phyloP scores from a whole-genome alignment of 2,797 vertebrate species.

The Lophura swinhoii region DNA sequence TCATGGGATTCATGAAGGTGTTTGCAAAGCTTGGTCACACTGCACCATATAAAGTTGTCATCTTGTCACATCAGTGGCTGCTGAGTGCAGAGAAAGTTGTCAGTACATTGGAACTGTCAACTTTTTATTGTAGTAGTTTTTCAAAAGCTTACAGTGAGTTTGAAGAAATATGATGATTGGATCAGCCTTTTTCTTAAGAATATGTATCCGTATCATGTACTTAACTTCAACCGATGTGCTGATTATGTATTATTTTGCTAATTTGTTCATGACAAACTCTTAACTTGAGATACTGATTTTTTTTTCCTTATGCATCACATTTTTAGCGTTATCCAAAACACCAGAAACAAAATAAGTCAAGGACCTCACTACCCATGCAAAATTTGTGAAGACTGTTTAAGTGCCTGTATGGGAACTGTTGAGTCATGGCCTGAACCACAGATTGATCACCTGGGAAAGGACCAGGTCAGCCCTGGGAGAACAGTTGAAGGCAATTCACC shows the following conservation, averaged over 20 bases:
- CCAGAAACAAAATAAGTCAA: not conserved
- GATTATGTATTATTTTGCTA: not conserved
- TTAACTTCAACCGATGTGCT: not conserved
- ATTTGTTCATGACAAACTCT: not conserved
- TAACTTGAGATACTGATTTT: not conserved
- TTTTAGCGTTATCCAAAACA: not conserved
- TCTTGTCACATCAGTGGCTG: not conserved
- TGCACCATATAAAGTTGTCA: slow-evolving; percentile 6
- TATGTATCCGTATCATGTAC: not conserved
- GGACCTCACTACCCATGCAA: not conserved
- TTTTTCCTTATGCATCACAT: not conserved
- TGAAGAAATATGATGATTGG: not conserved
- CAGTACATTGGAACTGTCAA: not conserved
- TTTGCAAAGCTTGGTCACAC: slow-evolving; percentile 1
- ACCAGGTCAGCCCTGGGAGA: too few relatives aligned
- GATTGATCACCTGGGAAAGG: too few relatives aligned
- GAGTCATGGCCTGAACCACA: too few relatives aligned
- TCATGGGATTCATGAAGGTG: not conserved
- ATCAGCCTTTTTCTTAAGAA: not conserved
- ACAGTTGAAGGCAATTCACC: too few relatives aligned
- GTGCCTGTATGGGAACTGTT: not conserved
- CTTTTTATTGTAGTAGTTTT: not conserved
- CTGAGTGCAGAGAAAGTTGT: not conserved
- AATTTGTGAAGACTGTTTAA: not conserved
- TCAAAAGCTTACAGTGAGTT: not conserved